Evolutionary conservation across 2,797 vertebrate genomes (phyloP).

Genomic region (Natrix natrix): DNA sequence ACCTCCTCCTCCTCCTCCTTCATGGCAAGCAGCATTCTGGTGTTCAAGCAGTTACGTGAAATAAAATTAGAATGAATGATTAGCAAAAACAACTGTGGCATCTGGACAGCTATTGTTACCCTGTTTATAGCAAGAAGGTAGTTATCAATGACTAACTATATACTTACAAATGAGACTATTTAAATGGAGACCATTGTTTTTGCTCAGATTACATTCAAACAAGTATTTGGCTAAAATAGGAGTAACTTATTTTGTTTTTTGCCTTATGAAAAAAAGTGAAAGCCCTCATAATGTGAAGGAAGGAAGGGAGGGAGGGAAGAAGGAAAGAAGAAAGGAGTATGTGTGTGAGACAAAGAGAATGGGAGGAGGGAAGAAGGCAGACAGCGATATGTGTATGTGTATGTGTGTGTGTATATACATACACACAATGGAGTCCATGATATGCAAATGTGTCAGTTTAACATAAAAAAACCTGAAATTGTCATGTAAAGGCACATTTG

Average conservation of each 20-base stretch:
- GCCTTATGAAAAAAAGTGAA: background rate
- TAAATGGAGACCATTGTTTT: background rate
- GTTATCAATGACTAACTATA: constrained; percentile 40
- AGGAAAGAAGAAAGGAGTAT: background rate
- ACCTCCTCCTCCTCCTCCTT: no score
- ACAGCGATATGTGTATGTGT: background rate
- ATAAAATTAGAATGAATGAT: constrained; percentile 59
- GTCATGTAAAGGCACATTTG: background rate
- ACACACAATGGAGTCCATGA: background rate
- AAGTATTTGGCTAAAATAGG: background rate
- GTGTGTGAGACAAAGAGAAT: background rate
- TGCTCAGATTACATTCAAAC: background rate
- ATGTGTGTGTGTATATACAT: no score
- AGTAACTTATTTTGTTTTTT: background rate
- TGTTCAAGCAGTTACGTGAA: constrained; percentile 46
- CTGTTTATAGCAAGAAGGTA: constrained; percentile 38
- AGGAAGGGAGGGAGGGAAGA: background rate
- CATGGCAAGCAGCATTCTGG: constrained; percentile 19
- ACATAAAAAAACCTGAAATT: background rate
- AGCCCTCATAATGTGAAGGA: background rate
- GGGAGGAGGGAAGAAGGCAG: background rate
- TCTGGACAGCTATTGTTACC: constrained; percentile 15
- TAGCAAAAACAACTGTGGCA: constrained; percentile 45
- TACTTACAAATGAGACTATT: constrained; percentile 1
- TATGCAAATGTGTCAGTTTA: background rate